Conservation (phyloP, 2,113 vertebrate species). For the Amazona vittata region DNA sequence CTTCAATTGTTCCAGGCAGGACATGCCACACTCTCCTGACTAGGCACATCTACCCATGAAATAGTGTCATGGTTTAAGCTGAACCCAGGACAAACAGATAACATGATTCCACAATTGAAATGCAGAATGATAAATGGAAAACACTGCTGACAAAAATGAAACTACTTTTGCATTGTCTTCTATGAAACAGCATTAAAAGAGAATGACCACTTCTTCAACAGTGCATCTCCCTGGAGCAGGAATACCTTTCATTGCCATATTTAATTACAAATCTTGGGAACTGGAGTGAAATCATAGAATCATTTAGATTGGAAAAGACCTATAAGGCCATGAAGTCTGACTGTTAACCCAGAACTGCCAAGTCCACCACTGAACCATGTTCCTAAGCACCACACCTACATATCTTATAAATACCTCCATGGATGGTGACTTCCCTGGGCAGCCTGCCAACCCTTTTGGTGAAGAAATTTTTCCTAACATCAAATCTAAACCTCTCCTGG, state of each 20-base stretch:
- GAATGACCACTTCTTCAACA: background rate
- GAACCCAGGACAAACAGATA: background rate
- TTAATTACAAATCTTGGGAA: background rate
- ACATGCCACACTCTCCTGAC: rapidly evolving
- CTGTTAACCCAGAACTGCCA: background rate
- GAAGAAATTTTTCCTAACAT: background rate
- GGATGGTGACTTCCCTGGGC: background rate
- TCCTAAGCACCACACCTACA: background rate
- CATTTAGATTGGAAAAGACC: background rate
- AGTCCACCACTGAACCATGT: background rate
- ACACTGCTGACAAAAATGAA: background rate
- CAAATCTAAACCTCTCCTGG: background rate
- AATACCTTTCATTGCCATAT: background rate
- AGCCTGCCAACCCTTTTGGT: background rate
- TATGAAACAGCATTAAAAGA: background rate
- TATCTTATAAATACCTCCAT: background rate
- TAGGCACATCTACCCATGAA: rapidly evolving
- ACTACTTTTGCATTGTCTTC: background rate
- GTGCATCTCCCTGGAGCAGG: background rate
- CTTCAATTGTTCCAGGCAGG: background rate
- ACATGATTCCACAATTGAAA: rapidly evolving
- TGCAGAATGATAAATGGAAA: rapidly evolving
- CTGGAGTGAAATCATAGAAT: background rate
- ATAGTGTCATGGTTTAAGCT: background rate
- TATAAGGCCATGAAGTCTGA: background rate